Evolutionary conservation across 1,140 invertebrate genomes (phyloP), one percentile per base, ranked within the genome.

Genomic region (Cherax quadricarinatus): DNA sequence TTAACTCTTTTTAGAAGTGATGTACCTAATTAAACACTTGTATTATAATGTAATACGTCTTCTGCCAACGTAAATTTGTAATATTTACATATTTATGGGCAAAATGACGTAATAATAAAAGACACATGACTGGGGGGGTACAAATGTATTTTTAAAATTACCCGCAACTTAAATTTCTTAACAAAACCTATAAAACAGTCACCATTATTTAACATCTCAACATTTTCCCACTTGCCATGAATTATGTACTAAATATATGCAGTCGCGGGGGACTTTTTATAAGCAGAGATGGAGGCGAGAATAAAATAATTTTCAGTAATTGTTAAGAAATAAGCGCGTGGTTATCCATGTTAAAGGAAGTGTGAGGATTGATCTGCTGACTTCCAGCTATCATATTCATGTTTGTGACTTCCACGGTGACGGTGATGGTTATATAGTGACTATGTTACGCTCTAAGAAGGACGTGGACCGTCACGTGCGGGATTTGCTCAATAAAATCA

Each of bases 391-490:
- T 41, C 70, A 30, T 6, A 6, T 5, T 30, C 12, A 12, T 75
- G 24, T 75, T 75, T 75, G 24, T 5, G 30, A 7, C 21, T n/a
- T 16, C 62, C 53, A 30, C 24, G 9, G 14, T 84, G 1, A 16
- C 48, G 53, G 6, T 9, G n/a, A 48, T 81, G 14, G 48, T 84
- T 24, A 81, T 24, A 10, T 12, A 18, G 60, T 60, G n/a, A 88
- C 79, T 7, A 94, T 94, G 93, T 62, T 94, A 75, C 91, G 92
- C 7, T 88, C 91, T 7, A 97, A 97, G 94, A 95, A 96, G 87
- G 96, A 97, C 90, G 96, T 97, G 10, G 97, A 97, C 94, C 96
- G 96, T 93, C 97, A 97, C 95, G 97, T 97, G 41, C 95, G 96
- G 91, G 96, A 96, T 81, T 95, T 96, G 83, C 95, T 97, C 86